Evolutionary conservation across 2,797 vertebrate species (phyloP).

Genomic region (Rhodeus uyekii): DNA sequence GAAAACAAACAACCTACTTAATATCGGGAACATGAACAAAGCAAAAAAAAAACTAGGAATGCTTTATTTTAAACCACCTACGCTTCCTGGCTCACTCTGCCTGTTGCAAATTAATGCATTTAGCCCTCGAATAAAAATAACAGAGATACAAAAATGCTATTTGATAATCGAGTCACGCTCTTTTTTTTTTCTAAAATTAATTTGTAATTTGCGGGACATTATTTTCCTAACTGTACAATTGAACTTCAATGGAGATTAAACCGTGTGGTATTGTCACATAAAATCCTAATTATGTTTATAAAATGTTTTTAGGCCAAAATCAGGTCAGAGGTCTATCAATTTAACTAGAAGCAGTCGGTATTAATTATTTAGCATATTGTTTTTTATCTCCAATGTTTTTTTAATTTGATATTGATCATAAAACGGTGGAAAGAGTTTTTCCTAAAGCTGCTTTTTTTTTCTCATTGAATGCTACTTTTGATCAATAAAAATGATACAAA

Average conservation of each 20-base stretch:
- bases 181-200: slow-evolving; percentile 38
- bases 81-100: slow-evolving; percentile 51
- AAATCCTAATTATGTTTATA: not conserved
- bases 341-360: not conserved
- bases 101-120: slow-evolving; percentile 48
- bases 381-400: not conserved
- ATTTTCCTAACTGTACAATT: slow-evolving; percentile 21
- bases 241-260: slow-evolving; percentile 9
- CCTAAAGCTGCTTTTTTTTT: not conserved
- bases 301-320: not conserved
- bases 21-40: slow-evolving; percentile 67
- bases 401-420: not conserved
- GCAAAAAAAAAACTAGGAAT: slow-evolving; percentile 54
- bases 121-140: slow-evolving; percentile 40
- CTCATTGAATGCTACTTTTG: not conserved
- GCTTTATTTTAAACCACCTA: slow-evolving; percentile 62
- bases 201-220: slow-evolving; percentile 34
- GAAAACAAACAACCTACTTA: slow-evolving; percentile 60
- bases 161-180: slow-evolving; percentile 41
- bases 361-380: not conserved
- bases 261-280: not conserved
- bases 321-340: not conserved
- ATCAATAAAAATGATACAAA: too few relatives aligned
- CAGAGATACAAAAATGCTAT: slow-evolving; percentile 28
- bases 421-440: not conserved